Conservation (phyloP, 2,888 invertebrate genomes). For the Eugnorisma glareosa region DNA sequence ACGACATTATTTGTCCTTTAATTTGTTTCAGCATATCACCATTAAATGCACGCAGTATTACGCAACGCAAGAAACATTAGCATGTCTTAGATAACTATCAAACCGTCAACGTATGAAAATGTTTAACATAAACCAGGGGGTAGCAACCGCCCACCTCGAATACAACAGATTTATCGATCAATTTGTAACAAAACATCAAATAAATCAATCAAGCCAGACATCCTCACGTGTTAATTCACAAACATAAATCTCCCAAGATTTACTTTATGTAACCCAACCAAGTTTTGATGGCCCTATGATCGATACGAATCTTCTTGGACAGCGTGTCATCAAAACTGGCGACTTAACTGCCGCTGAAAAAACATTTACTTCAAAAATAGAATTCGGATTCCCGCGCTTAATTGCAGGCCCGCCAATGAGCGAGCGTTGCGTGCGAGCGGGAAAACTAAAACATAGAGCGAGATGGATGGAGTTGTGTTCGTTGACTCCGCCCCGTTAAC, state of each 20-base stretch:
- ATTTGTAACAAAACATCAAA: conserved; percentile 82
- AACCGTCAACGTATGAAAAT: conserved; percentile 71
- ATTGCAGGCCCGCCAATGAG: conserved; percentile 89
- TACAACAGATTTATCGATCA: conserved; percentile 78
- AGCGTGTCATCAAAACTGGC: conserved; percentile 80
- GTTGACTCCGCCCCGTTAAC: conserved; percentile 91
- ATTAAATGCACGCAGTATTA: conserved; percentile 43
- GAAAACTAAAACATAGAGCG: conserved; percentile 75
- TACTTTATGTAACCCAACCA: conserved; percentile 83
- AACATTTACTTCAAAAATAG: conserved; percentile 90
- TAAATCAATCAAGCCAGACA: conserved; percentile 87
- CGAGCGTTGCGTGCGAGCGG: conserved; percentile 81
- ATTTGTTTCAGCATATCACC: conserved; percentile 9
- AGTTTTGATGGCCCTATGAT: conserved; percentile 74
- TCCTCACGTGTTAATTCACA: conserved; percentile 84
- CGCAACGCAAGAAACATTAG: conserved; percentile 44
- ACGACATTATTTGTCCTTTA: neutral
- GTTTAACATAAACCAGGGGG: conserved; percentile 63
- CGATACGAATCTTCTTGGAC: conserved; percentile 70
- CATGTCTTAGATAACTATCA: conserved; percentile 66
- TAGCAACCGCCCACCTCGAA: conserved; percentile 80
- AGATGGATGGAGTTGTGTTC: conserved; percentile 76
- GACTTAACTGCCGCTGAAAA: conserved; percentile 83
- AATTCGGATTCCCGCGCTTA: conserved; percentile 90
- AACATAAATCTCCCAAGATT: conserved; percentile 84